phyloP scores from a whole-genome alignment of 2,797 vertebrate genomes.

The Coregonus sp. region DNA sequence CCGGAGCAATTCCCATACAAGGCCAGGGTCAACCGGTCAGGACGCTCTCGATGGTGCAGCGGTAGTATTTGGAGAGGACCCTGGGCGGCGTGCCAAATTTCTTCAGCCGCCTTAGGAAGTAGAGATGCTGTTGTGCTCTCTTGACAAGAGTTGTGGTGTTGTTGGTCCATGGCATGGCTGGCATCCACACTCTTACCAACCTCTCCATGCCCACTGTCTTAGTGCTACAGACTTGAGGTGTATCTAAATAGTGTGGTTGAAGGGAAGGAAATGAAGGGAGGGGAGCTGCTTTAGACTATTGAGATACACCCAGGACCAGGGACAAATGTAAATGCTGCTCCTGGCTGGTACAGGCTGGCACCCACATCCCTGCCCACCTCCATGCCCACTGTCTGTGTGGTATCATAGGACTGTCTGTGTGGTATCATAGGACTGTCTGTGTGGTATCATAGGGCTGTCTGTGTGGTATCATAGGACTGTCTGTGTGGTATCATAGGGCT shows the following conservation, averaged over 20 bases:
- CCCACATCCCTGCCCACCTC: constrained; percentile 1
- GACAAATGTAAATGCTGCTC: constrained; percentile 16
- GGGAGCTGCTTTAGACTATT: neutral
- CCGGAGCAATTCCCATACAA: no score
- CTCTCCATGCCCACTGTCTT: neutral
- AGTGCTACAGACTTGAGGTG: neutral
- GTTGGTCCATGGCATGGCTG: neutral
- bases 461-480: neutral
- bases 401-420: neutral
- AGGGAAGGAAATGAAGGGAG: neutral
- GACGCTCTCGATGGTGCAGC: no score
- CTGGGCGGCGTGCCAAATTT: no score
- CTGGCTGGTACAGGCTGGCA: constrained; percentile 2
- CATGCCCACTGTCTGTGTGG: neutral
- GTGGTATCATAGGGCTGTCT: neutral
- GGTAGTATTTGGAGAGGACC: no score
- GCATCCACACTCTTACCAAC: neutral
- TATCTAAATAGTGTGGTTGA: neutral
- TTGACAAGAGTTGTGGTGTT: neutral
- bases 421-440: neutral
- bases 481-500: neutral
- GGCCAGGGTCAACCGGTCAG: no score
- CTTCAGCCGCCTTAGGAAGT: no score
- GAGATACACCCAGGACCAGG: neutral
- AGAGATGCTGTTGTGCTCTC: no score